A percentile compares a stretch with the other conserved stretches of the same genome.
Conservation (phyloP, 2,888 invertebrate species). For the Malachius bipustulatus region DNA sequence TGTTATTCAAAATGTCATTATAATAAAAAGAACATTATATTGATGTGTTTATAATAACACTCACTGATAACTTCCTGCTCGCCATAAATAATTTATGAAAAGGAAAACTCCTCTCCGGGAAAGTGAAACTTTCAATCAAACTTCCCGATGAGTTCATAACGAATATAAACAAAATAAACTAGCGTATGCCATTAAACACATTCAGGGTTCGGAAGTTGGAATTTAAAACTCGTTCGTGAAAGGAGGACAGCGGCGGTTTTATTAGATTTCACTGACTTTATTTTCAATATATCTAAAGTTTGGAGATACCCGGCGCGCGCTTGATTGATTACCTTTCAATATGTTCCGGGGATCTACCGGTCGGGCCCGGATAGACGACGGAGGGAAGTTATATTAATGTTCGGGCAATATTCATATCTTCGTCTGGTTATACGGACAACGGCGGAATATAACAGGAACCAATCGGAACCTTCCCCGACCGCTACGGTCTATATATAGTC, state of each 20-base stretch:
- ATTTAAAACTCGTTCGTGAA: neutral
- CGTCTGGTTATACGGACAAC: neutral
- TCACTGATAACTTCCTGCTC: too few species aligned
- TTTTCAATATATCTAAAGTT: constrained; percentile 1
- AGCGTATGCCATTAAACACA: constrained; percentile 2
- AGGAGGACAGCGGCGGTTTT: too few species aligned
- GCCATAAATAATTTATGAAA: too few species aligned
- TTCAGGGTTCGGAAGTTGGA: neutral
- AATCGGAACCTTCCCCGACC: too few species aligned
- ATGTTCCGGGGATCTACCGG: neutral
- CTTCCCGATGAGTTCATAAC: too few species aligned
- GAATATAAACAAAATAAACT: neutral
- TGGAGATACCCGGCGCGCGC: neutral
- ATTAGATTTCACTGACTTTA: constrained; percentile 1
- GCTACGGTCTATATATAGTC: too few species aligned
- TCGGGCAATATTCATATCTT: neutral
- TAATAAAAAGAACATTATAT: too few species aligned
- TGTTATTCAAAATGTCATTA: too few species aligned
- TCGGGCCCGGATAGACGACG: neutral
- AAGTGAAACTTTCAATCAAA: too few species aligned
- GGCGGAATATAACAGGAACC: constrained; percentile 3
- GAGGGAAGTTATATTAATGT: constrained; percentile 1
- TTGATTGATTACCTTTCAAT: constrained; percentile 3
- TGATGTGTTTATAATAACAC: too few species aligned
- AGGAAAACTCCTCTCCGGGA: too few species aligned